phyloP scores from a whole-genome alignment of 1,140 invertebrate genomes.

The Plectrocnemia conspersa region DNA sequence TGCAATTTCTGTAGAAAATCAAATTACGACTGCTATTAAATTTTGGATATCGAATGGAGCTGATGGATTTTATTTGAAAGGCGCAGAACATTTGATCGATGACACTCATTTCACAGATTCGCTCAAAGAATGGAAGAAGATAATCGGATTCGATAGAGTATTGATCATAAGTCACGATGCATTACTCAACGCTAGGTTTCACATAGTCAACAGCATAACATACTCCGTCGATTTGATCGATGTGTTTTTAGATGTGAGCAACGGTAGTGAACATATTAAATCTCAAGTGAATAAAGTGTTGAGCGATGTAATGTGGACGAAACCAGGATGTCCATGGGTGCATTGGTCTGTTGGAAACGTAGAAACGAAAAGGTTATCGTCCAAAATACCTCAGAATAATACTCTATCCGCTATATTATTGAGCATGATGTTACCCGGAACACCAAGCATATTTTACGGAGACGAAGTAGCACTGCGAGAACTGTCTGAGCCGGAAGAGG shows the following conservation, averaged over 20 bases:
- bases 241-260: conserved; percentile 57
- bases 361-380: conserved; percentile 55
- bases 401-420: conserved; percentile 62
- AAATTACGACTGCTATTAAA: conserved; percentile 54
- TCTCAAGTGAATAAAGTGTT: conserved; percentile 54
- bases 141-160: conserved; percentile 57
- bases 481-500: conserved; percentile 48
- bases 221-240: conserved; percentile 67
- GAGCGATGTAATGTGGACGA: conserved; percentile 55
- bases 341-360: conserved; percentile 69
- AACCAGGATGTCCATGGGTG: conserved; percentile 64
- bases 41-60: conserved; percentile 65
- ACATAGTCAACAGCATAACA: conserved; percentile 51
- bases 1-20: conserved; percentile 36
- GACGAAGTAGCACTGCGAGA: conserved; percentile 65
- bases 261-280: conserved; percentile 55
- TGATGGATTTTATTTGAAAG: conserved; percentile 78
- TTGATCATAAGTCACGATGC: conserved; percentile 62
- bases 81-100: conserved; percentile 52
- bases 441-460: conserved; percentile 75
- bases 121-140: conserved; percentile 61
- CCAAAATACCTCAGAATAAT: conserved; percentile 52
- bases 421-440: conserved; percentile 72
- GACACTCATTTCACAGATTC: conserved; percentile 47
- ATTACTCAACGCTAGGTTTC: conserved; percentile 46